phyloP scores from a whole-genome alignment of 2,113 vertebrate genomes.

The Cettia cetti region DNA sequence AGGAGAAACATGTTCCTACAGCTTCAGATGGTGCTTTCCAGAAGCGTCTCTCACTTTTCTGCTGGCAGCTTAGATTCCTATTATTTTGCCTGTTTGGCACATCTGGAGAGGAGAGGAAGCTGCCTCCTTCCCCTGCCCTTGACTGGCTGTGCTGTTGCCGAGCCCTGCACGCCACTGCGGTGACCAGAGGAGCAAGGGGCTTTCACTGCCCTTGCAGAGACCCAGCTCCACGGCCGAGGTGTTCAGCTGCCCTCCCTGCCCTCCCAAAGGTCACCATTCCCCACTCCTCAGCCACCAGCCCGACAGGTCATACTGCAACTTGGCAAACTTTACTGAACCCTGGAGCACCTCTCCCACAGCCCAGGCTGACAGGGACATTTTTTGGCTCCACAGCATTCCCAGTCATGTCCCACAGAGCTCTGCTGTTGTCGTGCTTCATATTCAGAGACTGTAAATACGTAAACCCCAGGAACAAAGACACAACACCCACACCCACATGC shows the following conservation, averaged over 20 bases:
- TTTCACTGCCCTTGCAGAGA: background rate
- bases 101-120: background rate
- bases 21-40: conserved; percentile 4
- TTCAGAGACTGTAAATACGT: background rate
- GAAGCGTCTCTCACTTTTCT: background rate
- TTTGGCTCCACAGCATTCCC: background rate
- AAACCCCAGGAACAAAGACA: background rate
- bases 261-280: background rate
- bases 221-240: fast-evolving
- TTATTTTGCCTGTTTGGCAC: background rate
- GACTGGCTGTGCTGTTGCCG: fast-evolving
- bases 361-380: background rate
- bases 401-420: background rate
- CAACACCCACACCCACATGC: background rate
- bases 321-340: background rate
- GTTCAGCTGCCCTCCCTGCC: background rate
- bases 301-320: background rate
- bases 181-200: background rate
- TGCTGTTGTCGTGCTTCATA: background rate
- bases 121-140: background rate
- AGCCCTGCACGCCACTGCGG: background rate
- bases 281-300: background rate
- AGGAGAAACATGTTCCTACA: conserved; percentile 33
- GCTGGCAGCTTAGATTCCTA: background rate
- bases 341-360: background rate